These are phyloP conservation scores for Phoenicopterus ruber DNA, from an alignment of 2,113 vertebrate genomes.

Conservation along the genomic window DNA sequence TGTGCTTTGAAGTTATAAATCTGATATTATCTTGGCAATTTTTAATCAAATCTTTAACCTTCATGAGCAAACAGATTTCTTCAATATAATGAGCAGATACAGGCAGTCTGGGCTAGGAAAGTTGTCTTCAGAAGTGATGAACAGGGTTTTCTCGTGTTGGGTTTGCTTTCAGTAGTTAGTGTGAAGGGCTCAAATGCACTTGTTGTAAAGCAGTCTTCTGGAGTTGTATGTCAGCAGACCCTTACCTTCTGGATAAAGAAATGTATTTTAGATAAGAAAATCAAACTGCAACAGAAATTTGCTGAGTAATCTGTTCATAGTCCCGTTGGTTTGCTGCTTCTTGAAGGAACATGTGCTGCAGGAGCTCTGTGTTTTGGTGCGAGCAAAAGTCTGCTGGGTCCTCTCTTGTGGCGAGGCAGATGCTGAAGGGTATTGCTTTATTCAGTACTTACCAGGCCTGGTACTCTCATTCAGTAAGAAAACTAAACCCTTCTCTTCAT, in stretches of 20 bases:
- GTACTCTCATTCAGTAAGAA: not conserved
- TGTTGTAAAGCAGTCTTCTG: not conserved
- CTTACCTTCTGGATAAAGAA: not conserved
- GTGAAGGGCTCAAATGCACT: not conserved
- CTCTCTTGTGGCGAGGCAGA: not conserved
- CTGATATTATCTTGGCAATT: not conserved
- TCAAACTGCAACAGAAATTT: not conserved
- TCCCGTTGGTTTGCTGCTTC: not conserved
- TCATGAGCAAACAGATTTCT: not conserved
- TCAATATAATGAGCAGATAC: not conserved
- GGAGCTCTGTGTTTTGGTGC: not conserved
- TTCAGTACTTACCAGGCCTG: not conserved
- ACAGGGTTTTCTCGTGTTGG: not conserved
- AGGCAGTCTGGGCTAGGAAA: not conserved
- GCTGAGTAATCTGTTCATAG: not conserved
- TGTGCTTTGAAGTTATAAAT: not conserved
- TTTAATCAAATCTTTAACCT: not conserved
- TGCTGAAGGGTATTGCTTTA: not conserved
- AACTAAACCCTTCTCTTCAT: not conserved
- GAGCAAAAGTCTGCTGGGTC: not conserved
- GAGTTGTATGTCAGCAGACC: not conserved
- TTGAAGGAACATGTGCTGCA: fast-evolving
- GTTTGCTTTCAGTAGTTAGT: not conserved
- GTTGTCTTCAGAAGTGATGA: not conserved
- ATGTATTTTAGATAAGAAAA: not conserved